Percentiles rank a stretch among this genome's conserved stretches.
These are phyloP conservation scores for Megaleporinus macrocephalus DNA, from an alignment of 2,113 vertebrate species.

Conservation along the genomic window DNA sequence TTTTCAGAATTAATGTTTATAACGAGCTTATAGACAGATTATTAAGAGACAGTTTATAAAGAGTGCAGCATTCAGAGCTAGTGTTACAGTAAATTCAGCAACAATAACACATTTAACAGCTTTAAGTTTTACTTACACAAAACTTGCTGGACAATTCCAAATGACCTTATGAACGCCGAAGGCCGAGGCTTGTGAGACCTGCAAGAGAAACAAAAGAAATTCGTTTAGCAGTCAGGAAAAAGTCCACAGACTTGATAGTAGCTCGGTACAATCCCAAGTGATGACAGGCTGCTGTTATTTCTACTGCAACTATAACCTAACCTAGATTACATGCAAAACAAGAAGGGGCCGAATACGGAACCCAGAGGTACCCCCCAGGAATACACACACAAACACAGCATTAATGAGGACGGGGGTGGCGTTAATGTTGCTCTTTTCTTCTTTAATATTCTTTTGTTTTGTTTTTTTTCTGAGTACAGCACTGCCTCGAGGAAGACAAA, in stretches of 20 bases:
- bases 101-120: not conserved
- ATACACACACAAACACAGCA: not conserved
- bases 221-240: not conserved
- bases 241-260: not conserved
- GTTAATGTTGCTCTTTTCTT: not conserved
- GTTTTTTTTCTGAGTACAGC: not conserved
- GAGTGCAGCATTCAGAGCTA: too few species aligned
- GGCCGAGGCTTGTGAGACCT: slow-evolving; percentile 41
- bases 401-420: too few species aligned
- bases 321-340: not conserved
- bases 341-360: not conserved
- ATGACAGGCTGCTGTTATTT: not conserved
- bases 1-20: too few species aligned
- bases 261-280: not conserved
- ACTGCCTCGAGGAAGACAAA: slow-evolving; percentile 3
- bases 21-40: too few species aligned
- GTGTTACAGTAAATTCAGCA: not conserved
- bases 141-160: not conserved
- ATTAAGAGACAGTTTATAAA: too few species aligned
- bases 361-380: not conserved
- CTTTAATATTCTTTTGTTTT: slow-evolving; percentile 5
- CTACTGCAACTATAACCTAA: not conserved
- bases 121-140: slow-evolving; percentile 51
- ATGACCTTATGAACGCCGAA: slow-evolving; percentile 14
- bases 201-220: slow-evolving; percentile 27